Conservation (phyloP, 2,888 invertebrate genomes). For the Zele albiditarsus region DNA sequence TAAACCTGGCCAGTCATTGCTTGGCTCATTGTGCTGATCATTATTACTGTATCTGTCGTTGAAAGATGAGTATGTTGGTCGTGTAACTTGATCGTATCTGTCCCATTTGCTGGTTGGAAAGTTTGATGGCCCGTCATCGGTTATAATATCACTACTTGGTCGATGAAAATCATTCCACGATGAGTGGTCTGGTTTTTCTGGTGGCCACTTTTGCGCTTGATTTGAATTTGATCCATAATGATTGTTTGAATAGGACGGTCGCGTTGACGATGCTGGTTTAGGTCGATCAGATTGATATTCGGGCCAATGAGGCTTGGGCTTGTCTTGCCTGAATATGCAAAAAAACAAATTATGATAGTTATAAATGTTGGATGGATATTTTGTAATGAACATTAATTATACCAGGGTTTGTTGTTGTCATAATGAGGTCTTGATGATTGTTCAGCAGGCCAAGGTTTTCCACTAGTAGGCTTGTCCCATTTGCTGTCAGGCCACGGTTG, state of each 20-base stretch:
- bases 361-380: background rate
- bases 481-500: constrained; percentile 68
- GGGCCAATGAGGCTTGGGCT: constrained; percentile 63
- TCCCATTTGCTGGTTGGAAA: constrained; percentile 72
- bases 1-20: constrained; percentile 59
- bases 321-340: constrained; percentile 60
- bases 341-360: background rate
- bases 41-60: constrained; percentile 53
- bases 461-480: constrained; percentile 65
- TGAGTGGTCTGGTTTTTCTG: constrained; percentile 64
- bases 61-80: constrained; percentile 43
- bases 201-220: constrained; percentile 70
- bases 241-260: constrained; percentile 59
- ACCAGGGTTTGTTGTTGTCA: constrained; percentile 64
- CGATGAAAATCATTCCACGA: constrained; percentile 71
- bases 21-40: constrained; percentile 48
- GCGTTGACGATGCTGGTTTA: constrained; percentile 29
- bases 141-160: constrained; percentile 73
- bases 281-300: constrained; percentile 54
- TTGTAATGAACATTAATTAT: constrained; percentile 33
- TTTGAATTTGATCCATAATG: constrained; percentile 59
- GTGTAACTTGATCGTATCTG: constrained; percentile 50
- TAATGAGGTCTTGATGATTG: constrained; percentile 59
- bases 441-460: constrained; percentile 66
- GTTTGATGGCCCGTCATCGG: constrained; percentile 75